Evolutionary conservation across 2,797 vertebrate genomes (phyloP).

Genomic region (Anableps anableps): DNA sequence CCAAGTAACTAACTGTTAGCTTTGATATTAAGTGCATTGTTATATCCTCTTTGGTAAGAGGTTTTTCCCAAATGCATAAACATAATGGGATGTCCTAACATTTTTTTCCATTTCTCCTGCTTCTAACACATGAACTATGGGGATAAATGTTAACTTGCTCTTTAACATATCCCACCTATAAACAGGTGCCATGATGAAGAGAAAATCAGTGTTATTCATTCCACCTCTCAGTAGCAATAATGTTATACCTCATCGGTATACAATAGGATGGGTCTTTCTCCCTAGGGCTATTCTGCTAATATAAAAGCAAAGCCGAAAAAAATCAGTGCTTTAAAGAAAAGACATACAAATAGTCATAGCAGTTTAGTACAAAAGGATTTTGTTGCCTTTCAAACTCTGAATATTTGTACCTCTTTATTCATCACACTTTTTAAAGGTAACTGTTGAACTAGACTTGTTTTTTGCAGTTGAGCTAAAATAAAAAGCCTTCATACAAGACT

Average conservation of each 20-base stretch:
- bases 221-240: not conserved
- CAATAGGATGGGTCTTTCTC: not conserved
- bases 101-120: not conserved
- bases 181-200: not conserved
- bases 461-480: slow-evolving; percentile 19
- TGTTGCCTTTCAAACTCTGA: not conserved
- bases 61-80: not conserved
- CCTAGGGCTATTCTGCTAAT: not conserved
- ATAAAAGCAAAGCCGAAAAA: not conserved
- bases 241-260: not conserved
- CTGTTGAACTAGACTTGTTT: not conserved
- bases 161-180: not conserved
- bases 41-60: not conserved
- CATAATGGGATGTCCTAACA: not conserved
- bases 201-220: not conserved
- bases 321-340: not conserved
- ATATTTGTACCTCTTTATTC: not conserved
- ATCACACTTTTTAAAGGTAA: slow-evolving; percentile 4
- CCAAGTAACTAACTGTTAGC: not conserved
- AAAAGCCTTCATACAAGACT: slow-evolving; percentile 16
- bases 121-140: not conserved
- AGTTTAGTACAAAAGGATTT: not conserved
- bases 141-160: not conserved
- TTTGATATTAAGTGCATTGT: not conserved
- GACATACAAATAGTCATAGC: not conserved